Evolutionary conservation across 2,113 vertebrate genomes (phyloP).

Genomic region (Paraplagusia blochii): DNA sequence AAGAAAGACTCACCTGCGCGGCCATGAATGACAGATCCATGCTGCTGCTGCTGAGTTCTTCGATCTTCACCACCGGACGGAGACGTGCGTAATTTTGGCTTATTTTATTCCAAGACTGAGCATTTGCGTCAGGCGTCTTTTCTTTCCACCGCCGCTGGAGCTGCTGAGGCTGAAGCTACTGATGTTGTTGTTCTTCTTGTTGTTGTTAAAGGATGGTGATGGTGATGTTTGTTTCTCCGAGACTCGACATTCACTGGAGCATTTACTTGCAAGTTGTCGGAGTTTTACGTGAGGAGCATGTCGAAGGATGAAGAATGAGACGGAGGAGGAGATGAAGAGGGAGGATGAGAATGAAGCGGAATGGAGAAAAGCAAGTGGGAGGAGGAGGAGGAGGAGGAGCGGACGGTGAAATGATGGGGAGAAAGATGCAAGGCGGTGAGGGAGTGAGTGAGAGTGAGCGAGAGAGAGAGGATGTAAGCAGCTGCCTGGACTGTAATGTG

Average conservation of each 20-base stretch:
- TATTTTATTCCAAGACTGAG: slow-evolving; percentile 38
- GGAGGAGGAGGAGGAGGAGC: slow-evolving; percentile 14
- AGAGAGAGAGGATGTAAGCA: not conserved
- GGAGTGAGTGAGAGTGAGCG: slow-evolving; percentile 11
- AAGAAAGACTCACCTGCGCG: slow-evolving; percentile 81
- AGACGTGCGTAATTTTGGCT: slow-evolving; percentile 24
- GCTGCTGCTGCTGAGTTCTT: slow-evolving; percentile 57
- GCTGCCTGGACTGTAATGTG: slow-evolving; percentile 28
- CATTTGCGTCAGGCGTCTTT: slow-evolving; percentile 36
- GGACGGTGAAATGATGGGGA: slow-evolving; percentile 29
- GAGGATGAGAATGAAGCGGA: slow-evolving; percentile 8
- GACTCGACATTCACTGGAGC: not conserved
- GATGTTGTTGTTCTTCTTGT: not conserved
- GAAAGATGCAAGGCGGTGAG: slow-evolving; percentile 21
- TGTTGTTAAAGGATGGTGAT: too few relatives aligned
- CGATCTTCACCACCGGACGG: slow-evolving; percentile 43
- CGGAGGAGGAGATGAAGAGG: not conserved
- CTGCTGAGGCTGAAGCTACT: too few relatives aligned
- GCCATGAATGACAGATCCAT: slow-evolving; percentile 98
- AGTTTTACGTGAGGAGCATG: slow-evolving; percentile 53
- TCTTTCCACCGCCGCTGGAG: too few relatives aligned
- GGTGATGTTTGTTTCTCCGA: not conserved
- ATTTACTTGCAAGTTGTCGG: slow-evolving; percentile 15
- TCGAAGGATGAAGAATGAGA: slow-evolving; percentile 1
- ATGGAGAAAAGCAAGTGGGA: not conserved